phyloP scores from a whole-genome alignment of 2,113 vertebrate species.

The Pongo pygmaeus region DNA sequence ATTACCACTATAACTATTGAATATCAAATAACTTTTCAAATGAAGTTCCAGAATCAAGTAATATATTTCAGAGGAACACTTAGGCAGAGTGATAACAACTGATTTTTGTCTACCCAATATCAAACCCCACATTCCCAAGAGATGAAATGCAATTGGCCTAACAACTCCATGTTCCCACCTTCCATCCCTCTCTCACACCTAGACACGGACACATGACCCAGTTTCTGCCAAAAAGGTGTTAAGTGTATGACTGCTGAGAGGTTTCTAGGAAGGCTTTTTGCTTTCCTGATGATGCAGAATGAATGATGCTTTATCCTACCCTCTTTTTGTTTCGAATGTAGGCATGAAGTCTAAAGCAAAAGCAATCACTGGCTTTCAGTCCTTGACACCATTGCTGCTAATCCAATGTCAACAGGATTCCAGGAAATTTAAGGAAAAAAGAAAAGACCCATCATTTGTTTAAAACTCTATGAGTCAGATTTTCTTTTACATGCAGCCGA shows the following conservation, averaged over 20 bases:
- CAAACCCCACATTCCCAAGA: background rate
- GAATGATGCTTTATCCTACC: background rate
- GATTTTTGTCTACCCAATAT: background rate
- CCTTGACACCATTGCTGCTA: background rate
- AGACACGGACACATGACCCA: background rate
- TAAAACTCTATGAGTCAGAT: background rate
- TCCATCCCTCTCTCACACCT: background rate
- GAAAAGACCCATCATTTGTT: background rate
- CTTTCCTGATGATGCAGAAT: background rate
- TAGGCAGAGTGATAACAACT: no score
- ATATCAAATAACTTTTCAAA: background rate
- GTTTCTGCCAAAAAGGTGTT: background rate
- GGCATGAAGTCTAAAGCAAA: background rate
- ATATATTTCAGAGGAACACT: background rate
- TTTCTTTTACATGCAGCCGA: background rate
- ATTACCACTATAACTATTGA: background rate
- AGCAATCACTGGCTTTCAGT: background rate
- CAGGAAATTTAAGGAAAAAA: background rate
- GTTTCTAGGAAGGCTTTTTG: background rate
- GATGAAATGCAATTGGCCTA: no score
- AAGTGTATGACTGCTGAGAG: background rate
- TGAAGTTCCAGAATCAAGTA: background rate
- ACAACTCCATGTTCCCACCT: fast-evolving
- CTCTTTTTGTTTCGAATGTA: background rate
- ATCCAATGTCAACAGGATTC: background rate